A percentile compares a stretch with the other conserved stretches of the same genome.
Conservation (phyloP, 2,888 invertebrate genomes). For the Harpagoxenus sublaevis region DNA sequence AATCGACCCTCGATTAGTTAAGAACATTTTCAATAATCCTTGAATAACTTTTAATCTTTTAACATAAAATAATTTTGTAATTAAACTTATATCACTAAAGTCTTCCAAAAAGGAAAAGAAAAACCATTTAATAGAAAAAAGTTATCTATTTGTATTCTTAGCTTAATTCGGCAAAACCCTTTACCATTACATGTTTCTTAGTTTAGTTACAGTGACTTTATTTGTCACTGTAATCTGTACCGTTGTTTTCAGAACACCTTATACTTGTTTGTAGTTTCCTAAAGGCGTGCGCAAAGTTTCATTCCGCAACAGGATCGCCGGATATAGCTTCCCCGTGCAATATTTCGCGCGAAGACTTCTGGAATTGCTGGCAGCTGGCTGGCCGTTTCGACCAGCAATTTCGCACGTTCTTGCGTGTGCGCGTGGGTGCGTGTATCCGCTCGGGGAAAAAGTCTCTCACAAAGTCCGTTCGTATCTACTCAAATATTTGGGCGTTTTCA, state of each 20-base stretch:
- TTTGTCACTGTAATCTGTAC: not conserved
- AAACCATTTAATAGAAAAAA: not conserved
- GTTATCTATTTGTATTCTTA: slow-evolving; percentile 1
- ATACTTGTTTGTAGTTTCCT: slow-evolving; percentile 22
- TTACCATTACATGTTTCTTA: not conserved
- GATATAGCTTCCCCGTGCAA: slow-evolving; percentile 25
- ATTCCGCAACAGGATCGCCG: slow-evolving; percentile 17
- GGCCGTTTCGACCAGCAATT: slow-evolving; percentile 20
- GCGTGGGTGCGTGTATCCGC: slow-evolving; percentile 41
- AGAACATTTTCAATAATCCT: not conserved
- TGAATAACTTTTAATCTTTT: not conserved
- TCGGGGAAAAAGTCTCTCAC: slow-evolving; percentile 62
- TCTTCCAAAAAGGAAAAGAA: not conserved
- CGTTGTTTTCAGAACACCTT: slow-evolving; percentile 29
- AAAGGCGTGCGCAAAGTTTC: slow-evolving; percentile 28
- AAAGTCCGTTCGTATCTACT: slow-evolving; percentile 68
- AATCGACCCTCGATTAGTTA: not conserved
- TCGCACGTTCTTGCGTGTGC: slow-evolving; percentile 31
- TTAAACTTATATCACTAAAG: not conserved
- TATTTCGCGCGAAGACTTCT: slow-evolving; percentile 36
- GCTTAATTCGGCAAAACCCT: not conserved
- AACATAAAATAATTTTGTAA: not conserved
- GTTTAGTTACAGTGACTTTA: not conserved
- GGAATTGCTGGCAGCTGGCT: slow-evolving; percentile 27
- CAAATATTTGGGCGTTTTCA: slow-evolving; percentile 76